Evolutionary conservation across 2,888 invertebrate species (phyloP), one percentile per base, ranked within the genome.

Genomic region (Barypeithes pellucidus): DNA sequence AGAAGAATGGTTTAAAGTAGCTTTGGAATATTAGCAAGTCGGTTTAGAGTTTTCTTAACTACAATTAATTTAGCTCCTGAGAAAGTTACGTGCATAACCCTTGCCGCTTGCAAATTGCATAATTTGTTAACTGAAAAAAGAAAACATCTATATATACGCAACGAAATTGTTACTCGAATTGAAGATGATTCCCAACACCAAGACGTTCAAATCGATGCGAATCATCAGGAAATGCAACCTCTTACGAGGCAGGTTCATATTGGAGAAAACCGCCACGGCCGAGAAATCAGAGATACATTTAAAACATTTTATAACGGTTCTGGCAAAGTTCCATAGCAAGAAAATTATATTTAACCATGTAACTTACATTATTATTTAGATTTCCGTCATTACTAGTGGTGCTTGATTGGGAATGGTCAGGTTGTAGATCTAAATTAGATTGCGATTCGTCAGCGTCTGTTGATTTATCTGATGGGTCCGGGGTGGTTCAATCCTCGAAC

Each of bases 1-100:
- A 73, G 79, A 57, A 73, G 72, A 61, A 54, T 72, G 11, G 59
- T 61, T 14, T 45, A 62, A 62, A 62, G 24, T 22, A 22, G 22
- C 20, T 62, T 62, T 18, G 41, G 62, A 7, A 62, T 62, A 22
- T 45, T 62, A 41, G 61, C 61, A 14, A 45, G 24, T 24, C 45
- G 62, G 5, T 62, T 62, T 22, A 62, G n/a, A 29, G 16, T 62
- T 14, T 62, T 62, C 47, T 50, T 63, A 24, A 63, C 47, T 36
- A 9, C 11, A 36, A 12, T 36, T 36, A 36, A 36, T 36, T 36
- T 43, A n/a, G 18, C 36, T 5, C 20, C 43, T 43, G 62, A 41
- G 43, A 62, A 62, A 62, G 62, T 62, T 20, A 20, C 45, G 2
- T 11, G 29, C n/a, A 22, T 63, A 1, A 61, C 61, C 39, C 41